These are phyloP conservation scores for Cenopis cana DNA, from an alignment of 2,888 invertebrate species.

Conservation along the genomic window DNA sequence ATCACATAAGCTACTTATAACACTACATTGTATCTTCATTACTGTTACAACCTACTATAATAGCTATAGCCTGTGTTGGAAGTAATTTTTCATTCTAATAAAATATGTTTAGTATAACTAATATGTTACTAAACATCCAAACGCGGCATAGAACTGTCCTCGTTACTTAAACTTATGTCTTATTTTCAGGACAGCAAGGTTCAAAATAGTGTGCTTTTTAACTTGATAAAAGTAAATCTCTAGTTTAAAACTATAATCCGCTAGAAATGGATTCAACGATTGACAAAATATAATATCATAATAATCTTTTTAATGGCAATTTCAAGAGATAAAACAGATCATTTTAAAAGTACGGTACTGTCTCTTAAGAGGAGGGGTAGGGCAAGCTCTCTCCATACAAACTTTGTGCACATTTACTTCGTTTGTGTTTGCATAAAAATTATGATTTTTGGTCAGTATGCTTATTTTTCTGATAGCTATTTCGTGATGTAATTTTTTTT, in stretches of 20 bases:
- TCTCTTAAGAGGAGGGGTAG: not conserved
- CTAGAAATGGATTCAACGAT: conserved; percentile 53
- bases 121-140: conserved; percentile 56
- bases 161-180: not conserved
- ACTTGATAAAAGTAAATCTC: conserved; percentile 38
- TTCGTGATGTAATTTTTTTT: too few relatives aligned
- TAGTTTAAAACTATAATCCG: conserved; percentile 51
- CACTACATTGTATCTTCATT: conserved; percentile 1
- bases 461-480: too few relatives aligned
- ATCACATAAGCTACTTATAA: conserved; percentile 21
- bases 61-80: too few relatives aligned
- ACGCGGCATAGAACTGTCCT: conserved; percentile 55
- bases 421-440: too few relatives aligned
- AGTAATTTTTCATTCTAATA: conserved; percentile 27
- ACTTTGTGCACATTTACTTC: too few relatives aligned
- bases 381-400: too few relatives aligned
- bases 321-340: not conserved
- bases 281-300: not conserved
- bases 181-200: conserved; percentile 44
- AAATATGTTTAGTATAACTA: conserved; percentile 55
- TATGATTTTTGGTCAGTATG: too few relatives aligned
- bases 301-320: conserved; percentile 10
- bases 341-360: not conserved
- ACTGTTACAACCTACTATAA: not conserved
- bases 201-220: conserved; percentile 35